Percentiles rank a stretch among this genome's conserved stretches.
Conservation (phyloP, 1,140 invertebrate species). For the Mya arenaria region DNA sequence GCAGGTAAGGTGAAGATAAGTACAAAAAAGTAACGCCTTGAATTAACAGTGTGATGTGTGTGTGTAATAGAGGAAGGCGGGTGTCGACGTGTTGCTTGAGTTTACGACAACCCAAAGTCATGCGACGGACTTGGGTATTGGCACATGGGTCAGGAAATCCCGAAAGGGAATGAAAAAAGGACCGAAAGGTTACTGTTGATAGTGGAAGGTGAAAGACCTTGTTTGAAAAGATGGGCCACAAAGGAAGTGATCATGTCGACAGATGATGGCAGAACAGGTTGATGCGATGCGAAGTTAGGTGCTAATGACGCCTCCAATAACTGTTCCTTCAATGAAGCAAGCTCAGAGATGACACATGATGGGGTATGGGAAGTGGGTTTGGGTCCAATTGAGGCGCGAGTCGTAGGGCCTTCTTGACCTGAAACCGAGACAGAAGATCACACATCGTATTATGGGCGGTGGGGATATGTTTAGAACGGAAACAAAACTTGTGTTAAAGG, state of each 20-base stretch:
- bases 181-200: conserved; percentile 15
- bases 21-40: background rate
- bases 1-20: background rate
- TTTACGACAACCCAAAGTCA: conserved; percentile 4
- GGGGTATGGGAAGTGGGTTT: background rate
- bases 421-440: conserved; percentile 7
- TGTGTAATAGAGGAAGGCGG: background rate
- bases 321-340: background rate
- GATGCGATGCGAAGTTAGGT: background rate
- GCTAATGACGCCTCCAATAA: background rate
- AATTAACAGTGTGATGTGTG: background rate
- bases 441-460: background rate
- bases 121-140: background rate
- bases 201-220: background rate
- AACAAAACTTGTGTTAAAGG: conserved; percentile 18
- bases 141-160: background rate
- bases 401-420: background rate
- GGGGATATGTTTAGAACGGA: background rate
- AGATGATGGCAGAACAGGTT: background rate
- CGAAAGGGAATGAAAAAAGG: background rate
- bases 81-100: background rate
- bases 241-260: background rate
- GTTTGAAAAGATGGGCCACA: background rate
- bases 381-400: background rate
- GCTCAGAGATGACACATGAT: background rate